A percentile compares a stretch with the other conserved stretches of the same genome.
Conservation (phyloP, 1,140 invertebrate genomes). For the Drosophila orosa region DNA sequence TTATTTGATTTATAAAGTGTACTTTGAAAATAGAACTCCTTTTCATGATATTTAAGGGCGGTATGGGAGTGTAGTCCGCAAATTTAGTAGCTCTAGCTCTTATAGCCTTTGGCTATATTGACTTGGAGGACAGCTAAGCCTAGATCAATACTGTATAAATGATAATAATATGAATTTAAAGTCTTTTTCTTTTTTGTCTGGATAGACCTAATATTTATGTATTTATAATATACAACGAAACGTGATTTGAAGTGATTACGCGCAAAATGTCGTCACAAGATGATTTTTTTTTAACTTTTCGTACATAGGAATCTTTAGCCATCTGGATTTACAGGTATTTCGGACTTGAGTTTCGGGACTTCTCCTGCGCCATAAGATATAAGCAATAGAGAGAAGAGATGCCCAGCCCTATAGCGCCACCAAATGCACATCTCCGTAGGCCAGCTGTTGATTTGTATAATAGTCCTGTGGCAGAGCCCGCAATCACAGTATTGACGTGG, state of each 20-base stretch:
- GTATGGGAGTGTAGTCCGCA: no score
- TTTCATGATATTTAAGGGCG: not conserved
- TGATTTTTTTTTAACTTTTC: conserved; percentile 9
- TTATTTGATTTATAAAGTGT: not conserved
- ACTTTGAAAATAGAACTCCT: no score
- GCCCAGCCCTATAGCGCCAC: conserved; percentile 89
- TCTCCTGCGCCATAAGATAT: conserved; percentile 76
- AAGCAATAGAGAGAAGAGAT: conserved; percentile 88
- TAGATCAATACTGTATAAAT: not conserved
- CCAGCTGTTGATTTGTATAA: conserved; percentile 96
- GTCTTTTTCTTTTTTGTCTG: conserved; percentile 21
- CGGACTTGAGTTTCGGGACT: conserved; percentile 56
- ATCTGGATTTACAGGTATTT: conserved; percentile 64
- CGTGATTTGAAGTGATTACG: conserved; percentile 49
- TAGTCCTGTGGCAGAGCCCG: conserved; percentile 94
- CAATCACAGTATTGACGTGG: conserved; percentile 93
- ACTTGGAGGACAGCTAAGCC: not conserved
- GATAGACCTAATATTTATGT: conserved; percentile 60
- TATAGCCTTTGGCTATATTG: not conserved
- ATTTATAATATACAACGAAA: conserved; percentile 65
- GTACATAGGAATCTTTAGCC: conserved; percentile 26
- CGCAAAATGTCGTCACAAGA: conserved; percentile 32
- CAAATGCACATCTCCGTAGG: conserved; percentile 88
- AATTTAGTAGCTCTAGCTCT: no score
- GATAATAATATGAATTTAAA: not conserved